Percentiles rank a stretch among this genome's conserved stretches.
Evolutionary conservation across 2,888 invertebrate species (phyloP).

Genomic region (Meta bourneti): DNA sequence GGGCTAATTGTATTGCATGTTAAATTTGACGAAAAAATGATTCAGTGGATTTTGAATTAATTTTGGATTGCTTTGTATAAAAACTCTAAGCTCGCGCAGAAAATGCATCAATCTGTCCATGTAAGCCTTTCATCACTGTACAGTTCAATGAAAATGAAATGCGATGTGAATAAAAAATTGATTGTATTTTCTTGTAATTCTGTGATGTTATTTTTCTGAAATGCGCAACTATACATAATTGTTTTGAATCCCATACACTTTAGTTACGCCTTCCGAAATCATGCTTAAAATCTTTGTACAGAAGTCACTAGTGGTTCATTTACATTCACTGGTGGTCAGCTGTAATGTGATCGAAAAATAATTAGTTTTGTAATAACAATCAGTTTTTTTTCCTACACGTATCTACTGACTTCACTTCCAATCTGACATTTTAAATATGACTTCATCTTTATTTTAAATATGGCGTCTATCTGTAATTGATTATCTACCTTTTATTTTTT

Average conservation of each 20-base stretch:
- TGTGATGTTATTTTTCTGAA: neutral
- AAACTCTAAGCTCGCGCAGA: neutral
- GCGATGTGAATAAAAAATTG: constrained; percentile 43
- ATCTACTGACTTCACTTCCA: too few relatives aligned
- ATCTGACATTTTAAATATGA: too few relatives aligned
- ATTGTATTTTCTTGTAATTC: constrained; percentile 55
- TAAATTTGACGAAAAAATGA: neutral
- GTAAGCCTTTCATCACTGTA: constrained; percentile 41
- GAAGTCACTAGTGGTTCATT: too few relatives aligned
- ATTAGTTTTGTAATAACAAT: too few relatives aligned
- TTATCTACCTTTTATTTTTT: neutral
- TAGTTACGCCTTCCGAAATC: neutral
- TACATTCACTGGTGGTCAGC: too few relatives aligned
- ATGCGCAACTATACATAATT: neutral
- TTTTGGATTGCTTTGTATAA: constrained; percentile 10
- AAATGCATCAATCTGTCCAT: constrained; percentile 44
- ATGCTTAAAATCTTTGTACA: too few relatives aligned
- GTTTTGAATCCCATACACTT: neutral
- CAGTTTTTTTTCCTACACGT: too few relatives aligned
- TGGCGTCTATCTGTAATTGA: too few relatives aligned
- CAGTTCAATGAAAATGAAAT: constrained; percentile 22
- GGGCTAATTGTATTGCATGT: neutral
- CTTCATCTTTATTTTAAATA: too few relatives aligned
- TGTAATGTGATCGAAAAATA: too few relatives aligned
- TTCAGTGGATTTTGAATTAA: neutral